Base-by-base conservation (phyloP, 2,113 vertebrate genomes). In the Tor tambroides region DNA sequence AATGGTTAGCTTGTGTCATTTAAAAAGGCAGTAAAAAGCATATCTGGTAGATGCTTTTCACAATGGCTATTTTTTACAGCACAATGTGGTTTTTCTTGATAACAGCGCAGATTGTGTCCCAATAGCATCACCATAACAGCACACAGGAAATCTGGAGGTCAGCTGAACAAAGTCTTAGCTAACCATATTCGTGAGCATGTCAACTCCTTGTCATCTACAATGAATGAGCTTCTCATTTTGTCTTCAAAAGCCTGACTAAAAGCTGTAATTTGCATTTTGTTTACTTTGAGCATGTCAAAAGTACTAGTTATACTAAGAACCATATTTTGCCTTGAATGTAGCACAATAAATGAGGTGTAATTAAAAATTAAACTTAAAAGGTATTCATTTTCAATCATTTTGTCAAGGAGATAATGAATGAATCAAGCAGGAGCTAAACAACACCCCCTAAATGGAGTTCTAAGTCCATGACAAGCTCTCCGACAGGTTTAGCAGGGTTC, bases 401-500 rank as follows among this genome's bases (percentile, higher is more conserved):
- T 65, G 65, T 88, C 32, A 85, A 21, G 32, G 21, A 19, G 38
- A 41, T 38, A 41, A 76, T 38, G 6, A 67, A 38, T 26, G 14
- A 51, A 65, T 35, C 21, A 69, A 21, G 26, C 15, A 78, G 21
- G 10, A 30, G 61, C 46, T 28, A 54, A 72, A 85, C 83, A 46
- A 85, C 61, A 49, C 61, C 83, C 61, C 56, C 17, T 46, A 54
- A 77, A 59, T 61, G 71, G 14, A 65, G 59, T 38, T 71, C 80
- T 15, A 77, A 46, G 15, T 59, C 76, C 80, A 86, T 83, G 59
- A 85, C 79, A 84, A 71, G 87, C 87, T 91, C 90, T 89, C 54
- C 84, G 80, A 94, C 95, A 93, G 92, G 94, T 94, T 94, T 89
- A 88, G 83, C 92, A 26, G 80, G 94, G 91, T 92, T 80, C 85